Conservation (phyloP, 2,797 vertebrate genomes). For the Poecilia gillii region DNA sequence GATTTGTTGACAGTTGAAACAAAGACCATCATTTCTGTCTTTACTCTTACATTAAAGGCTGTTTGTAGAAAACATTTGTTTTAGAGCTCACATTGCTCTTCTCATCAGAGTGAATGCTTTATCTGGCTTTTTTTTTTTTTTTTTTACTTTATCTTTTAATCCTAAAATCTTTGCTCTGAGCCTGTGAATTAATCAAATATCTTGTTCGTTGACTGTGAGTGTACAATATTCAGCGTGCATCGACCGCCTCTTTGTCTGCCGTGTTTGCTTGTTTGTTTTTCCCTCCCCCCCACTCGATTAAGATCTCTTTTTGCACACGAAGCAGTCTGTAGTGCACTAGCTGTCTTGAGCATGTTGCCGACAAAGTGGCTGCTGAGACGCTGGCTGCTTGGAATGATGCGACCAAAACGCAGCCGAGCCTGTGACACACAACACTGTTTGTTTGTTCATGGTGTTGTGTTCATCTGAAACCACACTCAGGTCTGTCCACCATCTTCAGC, state of each 20-base stretch:
- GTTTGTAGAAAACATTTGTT: not conserved
- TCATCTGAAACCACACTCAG: conserved; percentile 66
- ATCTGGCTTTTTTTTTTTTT: conserved; percentile 25
- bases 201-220: conserved; percentile 51
- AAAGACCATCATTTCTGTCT: not conserved
- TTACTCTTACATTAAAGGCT: not conserved
- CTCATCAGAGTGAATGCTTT: conserved; percentile 16
- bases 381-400: conserved; percentile 65
- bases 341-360: conserved; percentile 68
- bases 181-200: conserved; percentile 28
- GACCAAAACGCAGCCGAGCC: conserved; percentile 67
- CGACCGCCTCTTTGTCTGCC: conserved; percentile 48
- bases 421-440: conserved; percentile 52
- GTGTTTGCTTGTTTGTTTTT: conserved; percentile 34
- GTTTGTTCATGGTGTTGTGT: conserved; percentile 64
- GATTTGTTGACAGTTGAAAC: conserved; percentile 21
- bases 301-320: conserved; percentile 35
- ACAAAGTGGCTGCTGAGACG: conserved; percentile 45
- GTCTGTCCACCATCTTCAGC: conserved; percentile 81
- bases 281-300: conserved; percentile 19
- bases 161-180: conserved; percentile 8
- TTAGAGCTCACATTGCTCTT: not conserved
- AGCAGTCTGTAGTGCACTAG: conserved; percentile 46
- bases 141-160: conserved; percentile 4
- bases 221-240: conserved; percentile 43